These are phyloP conservation scores for Callyntrura guangdongensis DNA, from an alignment of 2,888 invertebrate genomes.

Conservation along the genomic window DNA sequence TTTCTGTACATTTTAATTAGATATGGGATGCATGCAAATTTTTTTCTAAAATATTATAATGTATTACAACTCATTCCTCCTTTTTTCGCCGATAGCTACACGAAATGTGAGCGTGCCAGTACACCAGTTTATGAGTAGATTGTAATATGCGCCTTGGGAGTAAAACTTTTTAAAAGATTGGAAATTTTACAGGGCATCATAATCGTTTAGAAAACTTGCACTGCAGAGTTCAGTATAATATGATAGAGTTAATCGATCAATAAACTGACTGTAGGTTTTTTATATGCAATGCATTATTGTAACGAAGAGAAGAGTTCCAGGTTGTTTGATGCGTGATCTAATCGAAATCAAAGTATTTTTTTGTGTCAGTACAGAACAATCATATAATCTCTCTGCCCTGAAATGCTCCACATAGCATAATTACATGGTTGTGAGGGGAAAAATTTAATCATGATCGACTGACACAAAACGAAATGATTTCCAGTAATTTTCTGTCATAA, in stretches of 20 bases:
- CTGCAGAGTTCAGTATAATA: not conserved
- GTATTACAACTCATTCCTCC: not conserved
- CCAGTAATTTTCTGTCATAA: slow-evolving; percentile 65
- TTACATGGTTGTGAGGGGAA: slow-evolving; percentile 46
- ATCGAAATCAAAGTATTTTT: not conserved
- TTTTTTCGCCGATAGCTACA: not conserved
- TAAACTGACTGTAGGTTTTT: not conserved
- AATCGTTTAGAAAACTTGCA: too few species aligned
- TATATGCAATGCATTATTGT: not conserved
- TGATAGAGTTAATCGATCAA: not conserved
- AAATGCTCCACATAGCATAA: slow-evolving; percentile 57
- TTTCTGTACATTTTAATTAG: not conserved
- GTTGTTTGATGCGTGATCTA: slow-evolving; percentile 9
- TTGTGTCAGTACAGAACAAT: slow-evolving; percentile 12
- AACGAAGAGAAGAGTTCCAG: too few species aligned
- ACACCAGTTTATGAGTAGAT: not conserved
- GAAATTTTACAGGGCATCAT: too few species aligned
- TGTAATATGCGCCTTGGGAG: too few species aligned
- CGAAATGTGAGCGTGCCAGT: not conserved
- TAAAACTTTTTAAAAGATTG: too few species aligned
- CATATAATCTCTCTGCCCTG: slow-evolving; percentile 15
- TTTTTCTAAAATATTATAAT: not conserved
- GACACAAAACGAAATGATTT: slow-evolving; percentile 59
- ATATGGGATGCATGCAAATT: slow-evolving; percentile 1
- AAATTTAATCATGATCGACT: slow-evolving; percentile 67